Conservation (phyloP, 1,140 invertebrate species). For the Bradysia coprophila region DNA sequence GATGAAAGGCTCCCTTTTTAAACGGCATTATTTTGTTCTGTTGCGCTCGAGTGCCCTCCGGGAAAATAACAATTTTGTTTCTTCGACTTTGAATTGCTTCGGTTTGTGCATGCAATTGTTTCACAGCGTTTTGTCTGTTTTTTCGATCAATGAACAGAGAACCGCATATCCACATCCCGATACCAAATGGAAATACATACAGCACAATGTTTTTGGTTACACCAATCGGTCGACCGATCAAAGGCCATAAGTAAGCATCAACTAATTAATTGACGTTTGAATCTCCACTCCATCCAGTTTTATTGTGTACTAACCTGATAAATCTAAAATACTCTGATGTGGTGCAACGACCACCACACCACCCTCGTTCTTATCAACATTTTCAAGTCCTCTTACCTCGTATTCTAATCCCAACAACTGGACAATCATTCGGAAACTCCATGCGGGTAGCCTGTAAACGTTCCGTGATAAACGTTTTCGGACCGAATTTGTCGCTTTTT, state of each 20-base stretch:
- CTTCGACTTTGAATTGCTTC: conserved; percentile 41
- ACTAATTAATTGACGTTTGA: conserved; percentile 28
- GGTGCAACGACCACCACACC: conserved; percentile 63
- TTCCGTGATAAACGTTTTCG: not conserved
- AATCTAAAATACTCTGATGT: conserved; percentile 65
- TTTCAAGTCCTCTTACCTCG: conserved; percentile 52
- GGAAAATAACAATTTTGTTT: conserved; percentile 47
- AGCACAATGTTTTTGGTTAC: conserved; percentile 69
- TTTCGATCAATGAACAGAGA: conserved; percentile 73
- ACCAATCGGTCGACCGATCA: conserved; percentile 49
- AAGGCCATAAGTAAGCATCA: conserved; percentile 60
- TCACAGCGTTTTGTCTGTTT: conserved; percentile 42
- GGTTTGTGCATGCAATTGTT: conserved; percentile 52
- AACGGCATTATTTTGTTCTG: conserved; percentile 50
- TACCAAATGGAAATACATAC: conserved; percentile 66
- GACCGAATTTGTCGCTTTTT: not conserved
- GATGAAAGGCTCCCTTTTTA: conserved; percentile 89
- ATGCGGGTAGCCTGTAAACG: conserved; percentile 41
- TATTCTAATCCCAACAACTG: conserved; percentile 54
- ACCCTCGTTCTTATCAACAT: conserved; percentile 53
- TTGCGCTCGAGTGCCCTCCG: conserved; percentile 54
- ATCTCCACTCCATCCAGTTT: not conserved
- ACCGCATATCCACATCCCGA: conserved; percentile 68
- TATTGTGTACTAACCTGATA: conserved; percentile 33
- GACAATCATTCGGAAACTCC: conserved; percentile 33